Conservation (phyloP, 2,113 vertebrate genomes). For the Esox niger region DNA sequence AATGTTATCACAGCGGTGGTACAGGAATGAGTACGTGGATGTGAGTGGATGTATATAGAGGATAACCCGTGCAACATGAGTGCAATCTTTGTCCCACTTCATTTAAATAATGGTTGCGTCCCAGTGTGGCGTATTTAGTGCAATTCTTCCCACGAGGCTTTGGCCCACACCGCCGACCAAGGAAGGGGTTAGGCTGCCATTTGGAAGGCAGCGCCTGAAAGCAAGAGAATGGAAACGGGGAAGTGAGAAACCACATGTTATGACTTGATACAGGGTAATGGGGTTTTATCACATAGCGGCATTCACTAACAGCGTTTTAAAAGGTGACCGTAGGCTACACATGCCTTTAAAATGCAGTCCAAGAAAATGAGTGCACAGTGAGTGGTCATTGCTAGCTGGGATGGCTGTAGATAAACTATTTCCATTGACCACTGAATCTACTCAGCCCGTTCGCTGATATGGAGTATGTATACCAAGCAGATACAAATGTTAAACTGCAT, state of each 20-base stretch:
- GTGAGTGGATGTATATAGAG: conserved; percentile 32
- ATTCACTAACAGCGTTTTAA: not conserved
- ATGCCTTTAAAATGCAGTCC: too few relatives aligned
- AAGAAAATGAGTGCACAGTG: not conserved
- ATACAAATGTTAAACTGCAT: too few relatives aligned
- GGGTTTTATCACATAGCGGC: too few relatives aligned
- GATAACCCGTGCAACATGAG: conserved; percentile 28
- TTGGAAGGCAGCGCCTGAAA: not conserved
- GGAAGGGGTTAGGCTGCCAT: not conserved
- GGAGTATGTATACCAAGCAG: too few relatives aligned
- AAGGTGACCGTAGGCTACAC: not conserved
- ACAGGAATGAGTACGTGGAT: conserved; percentile 1
- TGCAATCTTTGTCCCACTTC: conserved; percentile 19
- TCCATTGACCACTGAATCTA: too few relatives aligned
- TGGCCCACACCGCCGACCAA: too few relatives aligned
- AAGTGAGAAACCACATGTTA: not conserved
- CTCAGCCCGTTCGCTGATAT: too few relatives aligned
- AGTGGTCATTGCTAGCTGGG: too few relatives aligned
- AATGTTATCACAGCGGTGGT: conserved; percentile 14
- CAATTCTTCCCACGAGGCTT: too few relatives aligned
- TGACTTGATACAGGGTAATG: too few relatives aligned
- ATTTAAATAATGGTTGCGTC: not conserved
- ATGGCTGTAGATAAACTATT: too few relatives aligned
- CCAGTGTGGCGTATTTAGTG: too few relatives aligned
- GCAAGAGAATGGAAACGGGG: conserved; percentile 27